Evolutionary conservation across 2,888 invertebrate species (phyloP).

Genomic region (Thera obeliscata): DNA sequence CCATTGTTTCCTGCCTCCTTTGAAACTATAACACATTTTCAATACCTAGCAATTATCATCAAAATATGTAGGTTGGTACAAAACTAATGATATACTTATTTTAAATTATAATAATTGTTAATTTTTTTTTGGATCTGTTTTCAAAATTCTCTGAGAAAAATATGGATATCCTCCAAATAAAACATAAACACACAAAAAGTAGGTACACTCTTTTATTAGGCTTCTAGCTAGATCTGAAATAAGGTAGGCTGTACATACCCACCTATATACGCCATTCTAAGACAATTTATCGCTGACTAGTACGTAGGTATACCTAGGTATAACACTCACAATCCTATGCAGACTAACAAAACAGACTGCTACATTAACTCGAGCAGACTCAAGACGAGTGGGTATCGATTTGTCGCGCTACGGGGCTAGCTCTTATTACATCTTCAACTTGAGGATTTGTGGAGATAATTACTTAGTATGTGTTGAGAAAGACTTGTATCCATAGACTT

Average conservation of each 20-base stretch:
- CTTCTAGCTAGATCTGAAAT: too few relatives aligned
- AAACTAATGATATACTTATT: too few relatives aligned
- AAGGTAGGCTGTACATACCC: too few relatives aligned
- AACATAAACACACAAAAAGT: too few relatives aligned
- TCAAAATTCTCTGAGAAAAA: too few relatives aligned
- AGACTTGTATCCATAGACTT: not conserved
- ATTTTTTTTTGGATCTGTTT: too few relatives aligned
- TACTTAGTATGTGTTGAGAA: slow-evolving; percentile 4
- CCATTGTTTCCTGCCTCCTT: not conserved
- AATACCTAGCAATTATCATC: too few relatives aligned
- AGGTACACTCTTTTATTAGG: too few relatives aligned
- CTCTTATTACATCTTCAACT: slow-evolving; percentile 41
- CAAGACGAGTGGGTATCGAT: slow-evolving; percentile 42
- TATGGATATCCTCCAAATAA: too few relatives aligned
- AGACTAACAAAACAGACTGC: slow-evolving; percentile 31
- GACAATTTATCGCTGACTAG: not conserved
- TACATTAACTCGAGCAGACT: slow-evolving; percentile 34
- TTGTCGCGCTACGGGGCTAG: slow-evolving; percentile 42
- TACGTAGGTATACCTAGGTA: not conserved
- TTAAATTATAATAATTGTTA: too few relatives aligned
- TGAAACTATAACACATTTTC: not conserved
- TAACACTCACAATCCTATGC: slow-evolving; percentile 5
- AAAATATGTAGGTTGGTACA: too few relatives aligned
- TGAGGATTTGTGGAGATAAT: slow-evolving; percentile 36
- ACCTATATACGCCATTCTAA: not conserved